A percentile compares a stretch with the other conserved stretches of the same genome.
Conservation (phyloP, 2,797 vertebrate genomes). For the Catamblyrhynchus diadema region DNA sequence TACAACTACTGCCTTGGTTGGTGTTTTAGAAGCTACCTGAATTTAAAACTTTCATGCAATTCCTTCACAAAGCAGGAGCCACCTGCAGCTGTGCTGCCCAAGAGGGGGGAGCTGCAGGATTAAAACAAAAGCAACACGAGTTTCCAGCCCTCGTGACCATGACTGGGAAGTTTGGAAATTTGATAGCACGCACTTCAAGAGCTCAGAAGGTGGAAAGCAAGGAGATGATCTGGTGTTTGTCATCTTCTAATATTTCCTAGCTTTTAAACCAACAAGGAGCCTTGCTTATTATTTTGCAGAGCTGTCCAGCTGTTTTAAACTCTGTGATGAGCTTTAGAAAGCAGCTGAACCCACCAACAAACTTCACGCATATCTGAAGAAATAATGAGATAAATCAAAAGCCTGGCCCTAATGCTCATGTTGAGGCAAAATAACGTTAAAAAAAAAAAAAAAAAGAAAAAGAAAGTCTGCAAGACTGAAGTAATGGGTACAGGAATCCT, state of each 20-base stretch:
- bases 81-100: background rate
- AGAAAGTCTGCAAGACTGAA: background rate
- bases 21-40: background rate
- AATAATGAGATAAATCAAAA: background rate
- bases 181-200: background rate
- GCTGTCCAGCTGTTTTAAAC: background rate
- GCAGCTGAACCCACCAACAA: accelerated
- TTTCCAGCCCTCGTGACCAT: background rate
- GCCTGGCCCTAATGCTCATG: background rate
- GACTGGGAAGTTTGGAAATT: background rate
- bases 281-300: background rate
- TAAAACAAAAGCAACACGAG: background rate
- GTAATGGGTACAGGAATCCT: conserved; percentile 42
- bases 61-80: background rate
- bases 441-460: background rate
- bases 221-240: background rate
- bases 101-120: background rate
- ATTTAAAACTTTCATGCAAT: background rate
- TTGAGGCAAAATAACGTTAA: background rate
- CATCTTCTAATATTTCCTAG: background rate
- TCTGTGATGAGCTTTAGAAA: background rate
- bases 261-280: background rate
- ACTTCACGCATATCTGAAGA: background rate
- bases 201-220: background rate
- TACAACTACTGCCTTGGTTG: background rate